Evolutionary conservation across 2,113 vertebrate species (phyloP).

Genomic region (Tympanuchus pallidicinctus): DNA sequence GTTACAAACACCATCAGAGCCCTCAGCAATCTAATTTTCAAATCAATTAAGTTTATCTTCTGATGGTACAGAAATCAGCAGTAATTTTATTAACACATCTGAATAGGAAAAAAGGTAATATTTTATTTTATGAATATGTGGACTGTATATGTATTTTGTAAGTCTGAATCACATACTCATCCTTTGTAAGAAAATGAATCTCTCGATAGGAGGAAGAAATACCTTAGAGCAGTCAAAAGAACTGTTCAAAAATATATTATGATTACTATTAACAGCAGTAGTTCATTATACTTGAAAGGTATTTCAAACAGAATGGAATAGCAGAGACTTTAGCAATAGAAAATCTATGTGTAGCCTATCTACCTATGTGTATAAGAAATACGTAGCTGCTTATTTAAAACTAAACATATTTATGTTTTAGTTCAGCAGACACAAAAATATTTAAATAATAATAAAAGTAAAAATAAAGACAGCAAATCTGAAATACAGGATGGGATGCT

Average conservation of each 20-base stretch:
- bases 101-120: not conserved
- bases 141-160: not conserved
- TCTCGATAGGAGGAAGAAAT: conserved; percentile 9
- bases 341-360: not conserved
- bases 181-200: not conserved
- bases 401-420: not conserved
- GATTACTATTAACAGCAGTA: conserved; percentile 11
- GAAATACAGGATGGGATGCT: not conserved
- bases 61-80: not conserved
- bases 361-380: not conserved
- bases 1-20: not conserved
- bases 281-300: conserved; percentile 3
- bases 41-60: not conserved
- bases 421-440: not conserved
- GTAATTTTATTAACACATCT: not conserved
- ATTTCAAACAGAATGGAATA: conserved; percentile 20
- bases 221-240: not conserved
- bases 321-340: not conserved
- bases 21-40: not conserved
- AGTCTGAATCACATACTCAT: not conserved
- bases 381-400: not conserved
- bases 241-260: conserved; percentile 2
- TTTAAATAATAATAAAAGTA: not conserved
- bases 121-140: not conserved
- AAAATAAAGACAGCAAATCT: conserved; percentile 21